phyloP scores from a whole-genome alignment of 1,140 invertebrate genomes.

The Diachasma alloeum region DNA sequence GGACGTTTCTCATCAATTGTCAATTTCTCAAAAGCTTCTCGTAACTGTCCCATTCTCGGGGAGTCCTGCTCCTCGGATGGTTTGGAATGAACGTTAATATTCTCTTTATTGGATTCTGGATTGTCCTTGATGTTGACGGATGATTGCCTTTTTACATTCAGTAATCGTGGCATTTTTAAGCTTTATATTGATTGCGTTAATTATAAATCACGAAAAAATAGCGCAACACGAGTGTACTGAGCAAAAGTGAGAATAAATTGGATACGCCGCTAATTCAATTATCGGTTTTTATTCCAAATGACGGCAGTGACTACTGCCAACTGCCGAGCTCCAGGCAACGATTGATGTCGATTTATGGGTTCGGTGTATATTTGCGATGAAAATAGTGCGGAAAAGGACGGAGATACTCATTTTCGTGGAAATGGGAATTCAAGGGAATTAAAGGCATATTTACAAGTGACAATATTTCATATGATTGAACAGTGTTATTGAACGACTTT shows the following conservation, averaged over 20 bases:
- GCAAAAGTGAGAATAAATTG: too few species aligned
- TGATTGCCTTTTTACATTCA: not conserved
- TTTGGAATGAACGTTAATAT: not conserved
- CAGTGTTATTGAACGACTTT: not conserved
- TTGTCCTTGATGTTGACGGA: not conserved
- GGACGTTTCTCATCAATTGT: not conserved
- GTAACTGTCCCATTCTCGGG: not conserved
- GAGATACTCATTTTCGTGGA: not conserved
- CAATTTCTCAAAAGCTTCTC: not conserved
- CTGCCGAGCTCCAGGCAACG: too few species aligned
- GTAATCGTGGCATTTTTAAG: not conserved
- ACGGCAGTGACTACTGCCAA: too few species aligned
- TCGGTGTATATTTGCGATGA: not conserved
- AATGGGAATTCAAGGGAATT: not conserved
- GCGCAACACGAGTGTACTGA: too few species aligned
- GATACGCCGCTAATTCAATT: too few species aligned
- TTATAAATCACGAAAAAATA: too few species aligned
- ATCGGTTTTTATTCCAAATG: too few species aligned
- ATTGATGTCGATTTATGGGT: too few species aligned
- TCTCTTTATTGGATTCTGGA: not conserved
- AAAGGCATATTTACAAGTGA: not conserved
- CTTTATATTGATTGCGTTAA: too few species aligned
- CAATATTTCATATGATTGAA: not conserved
- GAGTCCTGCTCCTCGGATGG: not conserved
- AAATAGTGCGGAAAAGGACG: not conserved